Percentiles rank a stretch among this genome's conserved stretches.
These are phyloP conservation scores for Cariama cristata DNA, from an alignment of 2,113 vertebrate genomes.

Conservation along the genomic window DNA sequence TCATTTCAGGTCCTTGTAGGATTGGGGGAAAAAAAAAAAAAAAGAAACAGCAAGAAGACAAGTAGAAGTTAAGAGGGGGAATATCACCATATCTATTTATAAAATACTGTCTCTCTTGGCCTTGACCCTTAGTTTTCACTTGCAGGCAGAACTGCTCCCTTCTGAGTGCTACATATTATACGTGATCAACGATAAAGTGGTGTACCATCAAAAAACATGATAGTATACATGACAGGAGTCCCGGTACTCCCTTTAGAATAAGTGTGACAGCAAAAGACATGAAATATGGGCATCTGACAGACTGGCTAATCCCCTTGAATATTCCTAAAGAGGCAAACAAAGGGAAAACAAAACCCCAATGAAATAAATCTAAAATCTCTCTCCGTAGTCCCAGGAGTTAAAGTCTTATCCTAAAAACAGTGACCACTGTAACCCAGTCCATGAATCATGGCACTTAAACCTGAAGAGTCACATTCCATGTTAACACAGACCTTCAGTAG, in stretches of 20 bases:
- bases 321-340: not conserved
- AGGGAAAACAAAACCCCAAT: not conserved
- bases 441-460: conserved; percentile 24
- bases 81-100: not conserved
- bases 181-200: not conserved
- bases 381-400: not conserved
- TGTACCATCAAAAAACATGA: not conserved
- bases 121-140: not conserved
- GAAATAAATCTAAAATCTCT: not conserved
- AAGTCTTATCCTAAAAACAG: conserved; percentile 1
- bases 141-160: not conserved
- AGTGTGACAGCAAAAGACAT: not conserved
- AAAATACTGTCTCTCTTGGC: not conserved
- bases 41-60: not conserved
- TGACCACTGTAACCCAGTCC: not conserved
- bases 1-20: not conserved
- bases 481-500: conserved; percentile 48
- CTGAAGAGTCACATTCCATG: conserved; percentile 38
- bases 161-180: not conserved
- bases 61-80: not conserved
- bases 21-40: not conserved
- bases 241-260: not conserved
- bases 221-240: not conserved
- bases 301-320: not conserved
- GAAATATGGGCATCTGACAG: not conserved